These are phyloP conservation scores for Phalacrocorax pelagicus DNA, from an alignment of 2,113 vertebrate genomes.

Conservation along the genomic window DNA sequence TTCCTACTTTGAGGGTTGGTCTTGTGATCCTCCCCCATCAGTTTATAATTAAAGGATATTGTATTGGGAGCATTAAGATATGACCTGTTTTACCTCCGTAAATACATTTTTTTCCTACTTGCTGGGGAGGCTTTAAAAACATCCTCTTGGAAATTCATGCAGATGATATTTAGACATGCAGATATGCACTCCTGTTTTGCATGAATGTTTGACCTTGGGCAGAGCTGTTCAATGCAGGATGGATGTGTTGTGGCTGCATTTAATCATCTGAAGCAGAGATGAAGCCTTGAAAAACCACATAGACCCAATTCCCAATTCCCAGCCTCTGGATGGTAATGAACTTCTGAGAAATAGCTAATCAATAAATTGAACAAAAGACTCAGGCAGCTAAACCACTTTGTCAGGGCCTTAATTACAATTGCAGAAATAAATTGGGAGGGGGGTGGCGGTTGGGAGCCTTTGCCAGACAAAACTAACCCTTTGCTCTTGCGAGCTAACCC, in stretches of 20 bases:
- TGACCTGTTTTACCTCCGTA: slow-evolving; percentile 31
- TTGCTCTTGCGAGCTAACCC: background rate
- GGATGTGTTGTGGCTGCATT: slow-evolving; percentile 70
- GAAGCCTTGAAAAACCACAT: slow-evolving; percentile 59
- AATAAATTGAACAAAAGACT: slow-evolving; percentile 77
- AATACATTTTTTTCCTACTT: background rate
- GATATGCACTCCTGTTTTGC: slow-evolving; percentile 64
- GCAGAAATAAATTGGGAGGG: slow-evolving; percentile 66
- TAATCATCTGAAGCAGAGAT: slow-evolving; percentile 70
- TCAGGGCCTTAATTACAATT: slow-evolving; percentile 71
- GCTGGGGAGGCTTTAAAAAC: slow-evolving; percentile 33
- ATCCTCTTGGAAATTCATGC: slow-evolving; percentile 28
- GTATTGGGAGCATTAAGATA: slow-evolving; percentile 7
- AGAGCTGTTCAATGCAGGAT: slow-evolving; percentile 57
- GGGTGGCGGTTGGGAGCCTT: slow-evolving; percentile 29
- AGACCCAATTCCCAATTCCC: slow-evolving; percentile 64
- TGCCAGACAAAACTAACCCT: slow-evolving; percentile 61
- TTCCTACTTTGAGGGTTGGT: background rate
- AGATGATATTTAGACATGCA: slow-evolving; percentile 64
- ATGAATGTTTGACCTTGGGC: slow-evolving; percentile 75
- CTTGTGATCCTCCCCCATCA: background rate
- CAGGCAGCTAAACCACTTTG: slow-evolving; percentile 64
- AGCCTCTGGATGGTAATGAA: slow-evolving; percentile 74
- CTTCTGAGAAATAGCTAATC: slow-evolving; percentile 80
- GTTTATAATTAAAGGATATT: slow-evolving; percentile 45